phyloP scores from a whole-genome alignment of 2,888 invertebrate species.

The Gymnocheta viridis region DNA sequence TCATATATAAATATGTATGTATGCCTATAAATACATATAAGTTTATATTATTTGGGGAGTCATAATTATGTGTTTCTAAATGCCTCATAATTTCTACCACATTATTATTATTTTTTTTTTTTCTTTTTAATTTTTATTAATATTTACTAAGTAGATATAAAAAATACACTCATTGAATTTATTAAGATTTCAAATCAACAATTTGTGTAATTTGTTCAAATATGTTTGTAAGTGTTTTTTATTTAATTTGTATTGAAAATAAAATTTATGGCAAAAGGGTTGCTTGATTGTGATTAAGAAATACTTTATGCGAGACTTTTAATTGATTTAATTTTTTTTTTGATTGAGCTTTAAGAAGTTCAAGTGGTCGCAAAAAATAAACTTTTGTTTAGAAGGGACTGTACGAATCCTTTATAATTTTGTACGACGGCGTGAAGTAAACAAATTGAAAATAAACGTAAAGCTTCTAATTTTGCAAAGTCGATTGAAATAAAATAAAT shows the following conservation, averaged over 20 bases:
- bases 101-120: conserved; percentile 36
- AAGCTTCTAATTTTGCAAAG: too few relatives aligned
- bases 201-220: too few relatives aligned
- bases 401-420: not conserved
- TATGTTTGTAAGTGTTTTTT: not conserved
- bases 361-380: not conserved
- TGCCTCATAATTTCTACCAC: conserved; percentile 54
- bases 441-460: not conserved
- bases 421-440: not conserved
- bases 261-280: conserved; percentile 39
- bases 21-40: not conserved
- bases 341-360: not conserved
- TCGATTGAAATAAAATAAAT: too few relatives aligned
- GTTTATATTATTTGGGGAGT: not conserved
- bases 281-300: conserved; percentile 18
- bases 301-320: not conserved
- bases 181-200: conserved; percentile 32
- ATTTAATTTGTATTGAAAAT: not conserved
- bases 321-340: conserved; percentile 38
- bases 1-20: not conserved
- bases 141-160: not conserved
- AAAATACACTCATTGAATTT: conserved; percentile 19
- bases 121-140: not conserved
- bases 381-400: not conserved
- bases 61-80: conserved; percentile 54